Percentiles rank a stretch among this genome's conserved stretches.
phyloP scores from a whole-genome alignment of 2,888 invertebrate species.

The Conchocele bisecta region DNA sequence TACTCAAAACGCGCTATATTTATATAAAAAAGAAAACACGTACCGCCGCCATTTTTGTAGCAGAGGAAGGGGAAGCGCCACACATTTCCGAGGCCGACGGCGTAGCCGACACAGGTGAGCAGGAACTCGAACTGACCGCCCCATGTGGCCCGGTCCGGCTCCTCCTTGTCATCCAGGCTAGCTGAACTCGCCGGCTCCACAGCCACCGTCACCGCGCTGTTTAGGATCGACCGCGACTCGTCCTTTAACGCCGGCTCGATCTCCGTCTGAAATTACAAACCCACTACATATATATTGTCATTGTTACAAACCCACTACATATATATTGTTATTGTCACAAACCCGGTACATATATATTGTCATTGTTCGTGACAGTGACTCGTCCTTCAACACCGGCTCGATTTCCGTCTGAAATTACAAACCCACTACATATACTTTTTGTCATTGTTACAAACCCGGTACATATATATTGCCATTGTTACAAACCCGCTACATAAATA shows the following conservation, averaged over 20 bases:
- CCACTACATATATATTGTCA: no score
- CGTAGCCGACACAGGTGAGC: conserved; percentile 52
- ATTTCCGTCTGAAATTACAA: conserved; percentile 54
- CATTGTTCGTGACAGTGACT: conserved; percentile 35
- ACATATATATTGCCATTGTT: no score
- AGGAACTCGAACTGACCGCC: conserved; percentile 57
- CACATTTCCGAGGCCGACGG: conserved; percentile 54
- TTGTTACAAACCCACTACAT: no score
- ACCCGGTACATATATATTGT: no score
- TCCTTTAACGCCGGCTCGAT: conserved; percentile 47
- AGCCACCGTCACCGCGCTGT: conserved; percentile 23
- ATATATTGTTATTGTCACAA: no score
- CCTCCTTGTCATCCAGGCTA: conserved; percentile 6
- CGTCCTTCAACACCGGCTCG: conserved; percentile 44
- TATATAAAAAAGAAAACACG: no score
- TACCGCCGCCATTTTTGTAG: conserved; percentile 59
- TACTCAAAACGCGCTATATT: no score
- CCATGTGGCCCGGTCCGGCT: conserved; percentile 49
- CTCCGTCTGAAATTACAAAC: conserved; percentile 54
- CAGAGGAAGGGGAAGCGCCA: conserved; percentile 56
- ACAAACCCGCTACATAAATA: no score
- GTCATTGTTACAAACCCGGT: no score
- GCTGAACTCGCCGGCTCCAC: conserved; percentile 16
- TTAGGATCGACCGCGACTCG: conserved; percentile 33
- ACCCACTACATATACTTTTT: no score